A percentile compares a stretch with the other conserved stretches of the same genome.
Evolutionary conservation across 2,113 vertebrate genomes (phyloP).

Genomic region (Dermatemys mawii): DNA sequence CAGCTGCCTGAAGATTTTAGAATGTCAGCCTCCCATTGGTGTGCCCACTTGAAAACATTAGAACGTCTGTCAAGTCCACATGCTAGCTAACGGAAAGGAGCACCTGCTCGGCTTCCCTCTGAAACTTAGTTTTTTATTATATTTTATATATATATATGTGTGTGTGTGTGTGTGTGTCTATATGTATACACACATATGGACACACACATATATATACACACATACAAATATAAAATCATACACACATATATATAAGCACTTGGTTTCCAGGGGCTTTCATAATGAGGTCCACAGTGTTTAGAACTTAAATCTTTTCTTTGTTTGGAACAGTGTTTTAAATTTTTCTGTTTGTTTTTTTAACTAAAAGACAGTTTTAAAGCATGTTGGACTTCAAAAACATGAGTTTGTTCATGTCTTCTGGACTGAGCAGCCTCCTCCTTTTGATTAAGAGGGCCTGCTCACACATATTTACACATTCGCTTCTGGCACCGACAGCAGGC

Average conservation of each 20-base stretch:
- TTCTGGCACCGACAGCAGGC: constrained; percentile 92
- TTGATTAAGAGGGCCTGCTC: constrained; percentile 95
- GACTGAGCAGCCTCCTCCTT: constrained; percentile 91
- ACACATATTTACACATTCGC: constrained; percentile 92
- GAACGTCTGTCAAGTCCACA: constrained; percentile 75
- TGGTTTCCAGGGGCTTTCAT: constrained; percentile 82
- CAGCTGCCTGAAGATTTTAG: constrained; percentile 82
- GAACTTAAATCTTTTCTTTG: constrained; percentile 83
- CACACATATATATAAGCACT: constrained; percentile 82
- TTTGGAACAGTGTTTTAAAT: constrained; percentile 85
- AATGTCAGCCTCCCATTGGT: constrained; percentile 73
- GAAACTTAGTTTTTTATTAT: constrained; percentile 59
- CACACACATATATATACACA: background rate
- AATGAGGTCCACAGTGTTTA: constrained; percentile 90
- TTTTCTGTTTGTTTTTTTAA: constrained; percentile 61
- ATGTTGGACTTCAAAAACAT: constrained; percentile 99
- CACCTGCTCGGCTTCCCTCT: constrained; percentile 75
- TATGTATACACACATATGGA: background rate
- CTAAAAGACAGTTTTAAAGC: constrained; percentile 84
- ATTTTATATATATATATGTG: constrained; percentile 16
- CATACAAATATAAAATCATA: constrained; percentile 72
- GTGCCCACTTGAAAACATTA: constrained; percentile 78
- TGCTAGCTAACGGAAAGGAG: constrained; percentile 71
- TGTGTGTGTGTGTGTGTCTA: background rate
- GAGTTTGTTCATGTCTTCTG: constrained; percentile 99